Evolutionary conservation across 2,113 vertebrate genomes (phyloP).

Genomic region (Eleginops maclovinus): DNA sequence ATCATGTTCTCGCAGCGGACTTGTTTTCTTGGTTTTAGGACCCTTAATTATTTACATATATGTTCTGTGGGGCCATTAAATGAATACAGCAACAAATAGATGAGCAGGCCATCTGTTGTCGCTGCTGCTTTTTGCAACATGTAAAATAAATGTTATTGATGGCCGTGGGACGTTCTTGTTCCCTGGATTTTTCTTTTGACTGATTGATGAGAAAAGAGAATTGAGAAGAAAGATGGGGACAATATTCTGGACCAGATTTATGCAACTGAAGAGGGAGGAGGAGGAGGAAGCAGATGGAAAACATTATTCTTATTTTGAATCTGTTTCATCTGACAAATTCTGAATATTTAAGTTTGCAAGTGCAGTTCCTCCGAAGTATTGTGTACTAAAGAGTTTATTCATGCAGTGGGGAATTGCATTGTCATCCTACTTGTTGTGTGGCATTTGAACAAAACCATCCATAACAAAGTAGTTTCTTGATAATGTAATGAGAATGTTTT

Average conservation of each 20-base stretch:
- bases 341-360: conserved; percentile 2
- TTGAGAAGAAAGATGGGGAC: not conserved
- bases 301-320: conserved; percentile 4
- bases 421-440: not conserved
- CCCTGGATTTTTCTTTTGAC: conserved; percentile 8
- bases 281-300: not conserved
- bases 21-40: conserved; percentile 16
- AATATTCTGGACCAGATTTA: not conserved
- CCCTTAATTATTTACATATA: conserved; percentile 43
- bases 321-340: conserved; percentile 17
- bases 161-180: conserved; percentile 30
- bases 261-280: not conserved
- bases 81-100: conserved; percentile 22
- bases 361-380: not conserved
- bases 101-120: conserved; percentile 50
- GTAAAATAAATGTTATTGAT: conserved; percentile 58
- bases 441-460: no score
- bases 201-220: conserved; percentile 18
- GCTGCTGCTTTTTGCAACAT: conserved; percentile 24
- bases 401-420: not conserved
- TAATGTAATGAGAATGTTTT: no score
- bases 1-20: not conserved
- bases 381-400: not conserved
- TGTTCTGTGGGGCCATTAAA: conserved; percentile 45
- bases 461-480: no score